A percentile compares a stretch with the other conserved stretches of the same genome.
Evolutionary conservation across 2,113 vertebrate genomes (phyloP).

Genomic region (Thunnus thynnus): DNA sequence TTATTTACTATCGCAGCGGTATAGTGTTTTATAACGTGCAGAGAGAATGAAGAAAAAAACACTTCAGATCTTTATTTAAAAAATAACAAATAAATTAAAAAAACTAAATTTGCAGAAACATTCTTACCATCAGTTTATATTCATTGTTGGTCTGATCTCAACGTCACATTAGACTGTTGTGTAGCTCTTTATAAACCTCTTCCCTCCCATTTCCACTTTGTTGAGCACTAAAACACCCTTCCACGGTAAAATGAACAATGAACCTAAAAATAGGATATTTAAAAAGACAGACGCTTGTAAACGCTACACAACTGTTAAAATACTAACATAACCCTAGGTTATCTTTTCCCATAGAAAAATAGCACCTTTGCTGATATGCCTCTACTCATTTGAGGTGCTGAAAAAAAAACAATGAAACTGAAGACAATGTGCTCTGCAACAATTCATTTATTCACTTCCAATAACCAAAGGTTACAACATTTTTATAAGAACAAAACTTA

Average conservation of each 20-base stretch:
- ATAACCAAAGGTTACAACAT: conserved; percentile 15
- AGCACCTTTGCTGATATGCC: not conserved
- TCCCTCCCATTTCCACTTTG: too few relatives aligned
- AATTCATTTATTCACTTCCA: conserved; percentile 54
- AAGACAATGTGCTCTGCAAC: conserved; percentile 22
- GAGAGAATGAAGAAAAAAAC: not conserved
- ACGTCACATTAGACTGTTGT: too few relatives aligned
- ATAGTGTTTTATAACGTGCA: not conserved
- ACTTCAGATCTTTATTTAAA: not conserved
- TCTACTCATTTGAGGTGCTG: not conserved
- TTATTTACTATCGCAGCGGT: not conserved
- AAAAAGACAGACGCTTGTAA: not conserved
- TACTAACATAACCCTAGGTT: not conserved
- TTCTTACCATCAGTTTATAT: too few relatives aligned
- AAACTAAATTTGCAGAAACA: too few relatives aligned
- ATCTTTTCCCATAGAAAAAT: not conserved
- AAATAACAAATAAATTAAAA: too few relatives aligned
- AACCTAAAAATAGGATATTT: not conserved
- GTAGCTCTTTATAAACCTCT: too few relatives aligned
- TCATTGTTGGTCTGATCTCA: not conserved
- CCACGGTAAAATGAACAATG: not conserved
- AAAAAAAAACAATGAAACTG: not conserved
- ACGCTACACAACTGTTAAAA: not conserved
- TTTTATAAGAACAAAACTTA: not conserved
- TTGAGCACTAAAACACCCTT: too few relatives aligned